Evolutionary conservation across 2,113 vertebrate genomes (phyloP).

Genomic region (Beaufortia kweichowensis): DNA sequence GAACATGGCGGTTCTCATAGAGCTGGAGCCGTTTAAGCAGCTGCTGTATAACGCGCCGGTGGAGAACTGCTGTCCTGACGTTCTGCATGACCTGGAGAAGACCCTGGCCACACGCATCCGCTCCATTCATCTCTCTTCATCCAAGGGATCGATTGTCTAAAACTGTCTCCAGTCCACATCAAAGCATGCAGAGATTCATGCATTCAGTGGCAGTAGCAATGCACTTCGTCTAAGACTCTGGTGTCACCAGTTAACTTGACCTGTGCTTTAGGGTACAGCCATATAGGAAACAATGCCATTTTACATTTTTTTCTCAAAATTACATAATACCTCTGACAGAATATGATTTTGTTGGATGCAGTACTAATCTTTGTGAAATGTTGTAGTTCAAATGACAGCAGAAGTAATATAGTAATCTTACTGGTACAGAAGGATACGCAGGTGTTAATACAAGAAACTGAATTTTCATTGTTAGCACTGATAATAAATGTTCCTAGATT

Average conservation of each 20-base stretch:
- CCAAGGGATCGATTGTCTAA: conserved; percentile 96
- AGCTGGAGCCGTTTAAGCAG: conserved; percentile 95
- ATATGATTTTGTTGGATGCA: not conserved
- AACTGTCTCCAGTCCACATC: conserved; percentile 5
- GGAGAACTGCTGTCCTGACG: conserved; percentile 82
- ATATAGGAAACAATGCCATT: conserved; percentile 40
- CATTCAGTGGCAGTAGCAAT: conserved; percentile 43
- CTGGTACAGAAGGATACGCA: not conserved
- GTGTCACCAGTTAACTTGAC: conserved; percentile 10
- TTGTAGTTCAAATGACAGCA: not conserved
- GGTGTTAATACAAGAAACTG: not conserved
- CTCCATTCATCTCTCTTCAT: conserved; percentile 97
- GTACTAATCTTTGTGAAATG: not conserved
- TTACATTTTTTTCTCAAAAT: not conserved
- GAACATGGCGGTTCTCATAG: conserved; percentile 97
- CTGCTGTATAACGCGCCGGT: conserved; percentile 88
- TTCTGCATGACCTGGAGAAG: conserved; percentile 92
- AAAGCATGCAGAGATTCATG: conserved; percentile 18
- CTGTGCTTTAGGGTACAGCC: conserved; percentile 29
- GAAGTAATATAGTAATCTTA: too few relatives aligned
- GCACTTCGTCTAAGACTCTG: conserved; percentile 25
- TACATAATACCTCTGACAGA: conserved; percentile 16
- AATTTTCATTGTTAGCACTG: conserved; percentile 24
- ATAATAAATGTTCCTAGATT: conserved; percentile 32
- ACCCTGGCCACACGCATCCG: conserved; percentile 91